Evolutionary conservation across 2,797 vertebrate species (phyloP).

Genomic region (Threskiornis aethiopicus): DNA sequence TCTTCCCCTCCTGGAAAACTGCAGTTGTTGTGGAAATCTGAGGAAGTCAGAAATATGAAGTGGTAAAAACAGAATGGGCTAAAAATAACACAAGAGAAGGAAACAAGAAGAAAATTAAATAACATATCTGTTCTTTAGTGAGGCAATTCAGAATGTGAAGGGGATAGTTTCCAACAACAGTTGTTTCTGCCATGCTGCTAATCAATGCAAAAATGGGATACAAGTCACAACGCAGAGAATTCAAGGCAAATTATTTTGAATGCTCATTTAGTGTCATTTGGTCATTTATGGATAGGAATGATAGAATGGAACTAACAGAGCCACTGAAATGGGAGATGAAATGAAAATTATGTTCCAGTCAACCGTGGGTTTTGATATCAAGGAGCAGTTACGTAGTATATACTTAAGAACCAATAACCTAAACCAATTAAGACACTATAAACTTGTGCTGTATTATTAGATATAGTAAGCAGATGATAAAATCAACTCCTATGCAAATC

Average conservation of each 20-base stretch:
- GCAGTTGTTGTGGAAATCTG: not conserved
- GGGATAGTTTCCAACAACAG: not conserved
- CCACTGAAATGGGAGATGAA: slow-evolving; percentile 23
- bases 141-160: not conserved
- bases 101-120: not conserved
- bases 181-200: not conserved
- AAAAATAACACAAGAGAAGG: not conserved
- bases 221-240: not conserved
- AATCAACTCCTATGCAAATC: not conserved
- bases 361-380: not conserved
- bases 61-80: not conserved
- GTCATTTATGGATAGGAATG: not conserved
- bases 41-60: not conserved
- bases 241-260: not conserved
- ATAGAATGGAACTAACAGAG: not conserved
- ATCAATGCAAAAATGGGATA: not conserved
- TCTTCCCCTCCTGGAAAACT: not conserved
- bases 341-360: slow-evolving; percentile 33
- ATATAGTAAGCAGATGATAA: not conserved
- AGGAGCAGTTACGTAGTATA: not conserved
- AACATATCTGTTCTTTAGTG: not conserved
- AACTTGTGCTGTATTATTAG: not conserved
- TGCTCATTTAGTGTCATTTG: not conserved
- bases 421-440: slow-evolving; percentile 18
- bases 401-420: slow-evolving; percentile 7